phyloP scores from a whole-genome alignment of 2,797 vertebrate species.

The Ibycter americanus region DNA sequence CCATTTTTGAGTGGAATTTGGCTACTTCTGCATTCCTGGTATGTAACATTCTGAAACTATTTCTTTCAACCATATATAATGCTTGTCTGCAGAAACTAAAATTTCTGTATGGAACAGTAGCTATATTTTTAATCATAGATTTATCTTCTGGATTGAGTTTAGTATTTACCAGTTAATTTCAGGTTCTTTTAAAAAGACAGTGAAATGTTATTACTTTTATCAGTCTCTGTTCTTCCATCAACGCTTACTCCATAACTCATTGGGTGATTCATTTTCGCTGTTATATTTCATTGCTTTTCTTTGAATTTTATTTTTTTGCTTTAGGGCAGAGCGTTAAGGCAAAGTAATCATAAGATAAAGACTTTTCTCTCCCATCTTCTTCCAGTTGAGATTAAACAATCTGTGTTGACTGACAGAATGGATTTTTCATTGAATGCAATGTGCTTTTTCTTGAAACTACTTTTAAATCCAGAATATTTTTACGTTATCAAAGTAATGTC shows the following conservation, averaged over 20 bases:
- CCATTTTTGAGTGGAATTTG: not conserved
- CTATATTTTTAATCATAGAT: not conserved
- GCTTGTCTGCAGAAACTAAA: not conserved
- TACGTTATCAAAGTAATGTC: not conserved
- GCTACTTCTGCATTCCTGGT: not conserved
- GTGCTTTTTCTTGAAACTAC: not conserved
- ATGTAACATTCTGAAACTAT: not conserved
- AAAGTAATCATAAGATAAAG: slow-evolving; percentile 29
- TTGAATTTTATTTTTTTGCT: slow-evolving; percentile 6
- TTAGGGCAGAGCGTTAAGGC: not conserved
- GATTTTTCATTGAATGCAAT: not conserved
- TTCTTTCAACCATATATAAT: not conserved
- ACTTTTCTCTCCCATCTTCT: not conserved
- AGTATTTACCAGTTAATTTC: slow-evolving; percentile 46
- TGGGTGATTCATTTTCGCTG: slow-evolving; percentile 1
- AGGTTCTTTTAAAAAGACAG: not conserved
- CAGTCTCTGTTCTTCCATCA: slow-evolving; percentile 3
- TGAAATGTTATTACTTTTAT: slow-evolving; percentile 28
- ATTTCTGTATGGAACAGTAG: not conserved
- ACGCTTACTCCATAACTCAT: not conserved
- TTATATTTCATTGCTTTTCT: slow-evolving; percentile 15
- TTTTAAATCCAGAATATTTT: not conserved
- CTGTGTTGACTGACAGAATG: not conserved
- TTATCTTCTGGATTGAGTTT: not conserved
- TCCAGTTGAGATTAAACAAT: slow-evolving; percentile 22